Conservation (phyloP, 2,888 invertebrate species). For the Octonoba sinensis region DNA sequence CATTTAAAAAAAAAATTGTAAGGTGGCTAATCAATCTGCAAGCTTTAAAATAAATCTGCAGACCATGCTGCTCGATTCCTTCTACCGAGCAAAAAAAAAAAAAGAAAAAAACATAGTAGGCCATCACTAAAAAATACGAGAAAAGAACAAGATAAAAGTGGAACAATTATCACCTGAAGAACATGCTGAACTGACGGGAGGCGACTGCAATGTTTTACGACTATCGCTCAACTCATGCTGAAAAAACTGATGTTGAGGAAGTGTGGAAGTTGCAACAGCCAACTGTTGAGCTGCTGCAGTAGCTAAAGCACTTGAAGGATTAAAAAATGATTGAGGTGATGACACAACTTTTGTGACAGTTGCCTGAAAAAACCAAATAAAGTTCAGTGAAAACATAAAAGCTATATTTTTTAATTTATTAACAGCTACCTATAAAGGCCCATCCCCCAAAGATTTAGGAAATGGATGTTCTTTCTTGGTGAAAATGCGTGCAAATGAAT, state of each 20-base stretch:
- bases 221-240: constrained; percentile 13
- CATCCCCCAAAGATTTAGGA: no score
- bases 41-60: no score
- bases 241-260: constrained; percentile 38
- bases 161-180: constrained; percentile 29
- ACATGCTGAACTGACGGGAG: constrained; percentile 40
- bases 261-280: constrained; percentile 57
- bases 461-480: no score
- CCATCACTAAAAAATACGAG: no score
- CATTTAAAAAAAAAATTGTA: no score
- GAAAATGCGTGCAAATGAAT: no score
- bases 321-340: constrained; percentile 60
- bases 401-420: background rate
- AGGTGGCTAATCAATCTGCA: no score
- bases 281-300: constrained; percentile 60
- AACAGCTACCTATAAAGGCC: no score
- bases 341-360: constrained; percentile 32
- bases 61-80: no score
- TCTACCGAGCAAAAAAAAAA: no score
- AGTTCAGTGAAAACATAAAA: background rate
- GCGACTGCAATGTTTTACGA: constrained; percentile 19
- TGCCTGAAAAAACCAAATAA: background rate
- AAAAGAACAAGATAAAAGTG: no score
- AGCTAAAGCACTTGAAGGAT: constrained; percentile 60
- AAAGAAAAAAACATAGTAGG: no score